phyloP scores from a whole-genome alignment of 2,113 vertebrate genomes.

The Leuciscus idus region DNA sequence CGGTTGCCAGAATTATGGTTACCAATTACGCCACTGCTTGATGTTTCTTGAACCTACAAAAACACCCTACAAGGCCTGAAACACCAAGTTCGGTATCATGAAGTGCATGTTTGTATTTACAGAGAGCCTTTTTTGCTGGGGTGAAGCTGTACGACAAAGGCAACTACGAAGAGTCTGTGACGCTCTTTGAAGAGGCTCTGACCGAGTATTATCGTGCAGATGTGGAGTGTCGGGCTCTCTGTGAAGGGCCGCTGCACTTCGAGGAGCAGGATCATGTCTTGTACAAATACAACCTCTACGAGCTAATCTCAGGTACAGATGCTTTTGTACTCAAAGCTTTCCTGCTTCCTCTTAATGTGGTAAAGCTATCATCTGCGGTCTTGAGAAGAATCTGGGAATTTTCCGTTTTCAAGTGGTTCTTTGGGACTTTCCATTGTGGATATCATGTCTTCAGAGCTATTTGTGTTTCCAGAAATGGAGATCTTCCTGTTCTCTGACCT shows the following conservation, averaged over 20 bases:
- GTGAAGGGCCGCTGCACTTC: conserved; percentile 87
- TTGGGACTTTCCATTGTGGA: neutral
- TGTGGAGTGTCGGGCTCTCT: conserved; percentile 84
- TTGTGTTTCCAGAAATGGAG: conserved; percentile 10
- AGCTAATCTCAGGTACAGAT: conserved; percentile 90
- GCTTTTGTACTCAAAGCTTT: neutral
- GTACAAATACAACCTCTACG: conserved; percentile 85
- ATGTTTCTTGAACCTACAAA: neutral
- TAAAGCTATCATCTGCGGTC: neutral
- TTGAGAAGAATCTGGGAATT: neutral
- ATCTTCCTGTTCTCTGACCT: conserved; percentile 15
- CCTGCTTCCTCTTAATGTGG: conserved; percentile 7
- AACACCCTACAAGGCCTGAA: neutral
- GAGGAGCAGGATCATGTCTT: conserved; percentile 83
- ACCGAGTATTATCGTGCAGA: conserved; percentile 86
- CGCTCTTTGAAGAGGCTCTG: conserved; percentile 85
- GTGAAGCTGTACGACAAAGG: conserved; percentile 84
- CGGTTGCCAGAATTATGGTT: neutral
- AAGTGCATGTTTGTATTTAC: conserved; percentile 40
- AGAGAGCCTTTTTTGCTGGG: conserved; percentile 85
- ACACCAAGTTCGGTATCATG: neutral
- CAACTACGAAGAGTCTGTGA: conserved; percentile 78
- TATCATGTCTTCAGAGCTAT: conserved; percentile 4
- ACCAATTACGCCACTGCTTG: neutral
- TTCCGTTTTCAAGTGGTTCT: neutral